Conservation (phyloP, 2,797 vertebrate species). For the Sylvilagus floridanus region DNA sequence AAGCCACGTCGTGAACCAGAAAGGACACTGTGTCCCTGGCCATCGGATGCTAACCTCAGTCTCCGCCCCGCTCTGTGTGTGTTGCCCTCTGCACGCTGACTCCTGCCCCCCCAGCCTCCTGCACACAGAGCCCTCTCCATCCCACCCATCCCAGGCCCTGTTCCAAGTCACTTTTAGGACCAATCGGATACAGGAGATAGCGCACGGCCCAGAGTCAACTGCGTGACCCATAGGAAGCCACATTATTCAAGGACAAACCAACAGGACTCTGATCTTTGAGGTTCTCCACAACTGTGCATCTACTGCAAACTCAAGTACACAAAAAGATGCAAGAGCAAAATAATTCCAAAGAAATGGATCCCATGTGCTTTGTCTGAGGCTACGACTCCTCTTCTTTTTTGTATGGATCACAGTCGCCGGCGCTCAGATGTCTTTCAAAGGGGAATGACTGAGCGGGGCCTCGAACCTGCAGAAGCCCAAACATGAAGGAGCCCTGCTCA, state of each 20-base stretch:
- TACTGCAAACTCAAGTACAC: not conserved
- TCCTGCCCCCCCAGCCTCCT: rapidly evolving
- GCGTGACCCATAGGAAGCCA: not conserved
- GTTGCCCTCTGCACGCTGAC: rapidly evolving
- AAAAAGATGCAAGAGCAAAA: not conserved
- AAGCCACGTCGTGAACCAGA: not conserved
- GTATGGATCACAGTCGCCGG: rapidly evolving
- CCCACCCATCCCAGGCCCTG: not conserved
- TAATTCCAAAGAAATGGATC: not conserved
- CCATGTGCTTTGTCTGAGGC: not conserved
- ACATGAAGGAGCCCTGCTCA: conserved; percentile 79
- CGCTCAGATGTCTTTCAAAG: not conserved
- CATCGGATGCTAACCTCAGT: too few species aligned
- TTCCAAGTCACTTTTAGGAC: rapidly evolving
- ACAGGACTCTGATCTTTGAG: not conserved
- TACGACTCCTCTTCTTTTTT: not conserved
- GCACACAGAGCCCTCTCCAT: rapidly evolving
- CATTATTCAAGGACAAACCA: not conserved
- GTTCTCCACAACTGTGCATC: not conserved
- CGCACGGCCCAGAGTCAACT: rapidly evolving
- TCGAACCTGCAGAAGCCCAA: not conserved
- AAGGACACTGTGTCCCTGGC: not conserved
- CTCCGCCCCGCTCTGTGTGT: not conserved
- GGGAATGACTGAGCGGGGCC: not conserved
- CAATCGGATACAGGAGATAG: rapidly evolving